Conservation (phyloP, 2,113 vertebrate species). For the Onychostruthus taczanowskii region DNA sequence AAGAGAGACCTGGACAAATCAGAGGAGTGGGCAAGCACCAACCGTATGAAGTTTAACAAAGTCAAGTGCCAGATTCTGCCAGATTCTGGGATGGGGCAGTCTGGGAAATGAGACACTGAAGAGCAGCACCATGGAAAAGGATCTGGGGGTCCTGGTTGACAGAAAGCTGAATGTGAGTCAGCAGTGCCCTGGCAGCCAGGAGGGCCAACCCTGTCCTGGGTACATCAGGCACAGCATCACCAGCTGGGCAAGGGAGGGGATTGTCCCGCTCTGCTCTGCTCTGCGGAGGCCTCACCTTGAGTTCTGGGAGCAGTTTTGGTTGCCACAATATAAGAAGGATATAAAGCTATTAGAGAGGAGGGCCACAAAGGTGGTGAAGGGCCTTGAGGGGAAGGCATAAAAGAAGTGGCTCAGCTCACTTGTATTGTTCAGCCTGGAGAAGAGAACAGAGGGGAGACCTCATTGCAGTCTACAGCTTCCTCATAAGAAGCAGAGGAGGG, state of each 20-base stretch:
- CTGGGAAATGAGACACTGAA: neutral
- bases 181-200: neutral
- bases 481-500: neutral
- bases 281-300: fast-evolving
- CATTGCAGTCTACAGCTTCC: neutral
- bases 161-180: neutral
- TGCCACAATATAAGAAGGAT: neutral
- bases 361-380: fast-evolving
- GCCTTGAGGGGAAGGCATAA: neutral
- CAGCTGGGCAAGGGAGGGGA: fast-evolving
- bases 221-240: fast-evolving
- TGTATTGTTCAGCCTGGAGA: neutral
- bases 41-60: neutral
- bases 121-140: fast-evolving
- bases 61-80: neutral
- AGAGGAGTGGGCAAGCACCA: neutral
- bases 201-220: fast-evolving
- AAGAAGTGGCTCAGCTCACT: neutral
- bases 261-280: neutral
- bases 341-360: neutral
- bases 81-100: neutral
- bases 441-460: neutral
- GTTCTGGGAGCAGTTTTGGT: fast-evolving
- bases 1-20: neutral
- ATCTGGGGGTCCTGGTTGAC: fast-evolving